Base-by-base conservation (phyloP, 2,797 vertebrate genomes). In the Streptopelia turtur region DNA sequence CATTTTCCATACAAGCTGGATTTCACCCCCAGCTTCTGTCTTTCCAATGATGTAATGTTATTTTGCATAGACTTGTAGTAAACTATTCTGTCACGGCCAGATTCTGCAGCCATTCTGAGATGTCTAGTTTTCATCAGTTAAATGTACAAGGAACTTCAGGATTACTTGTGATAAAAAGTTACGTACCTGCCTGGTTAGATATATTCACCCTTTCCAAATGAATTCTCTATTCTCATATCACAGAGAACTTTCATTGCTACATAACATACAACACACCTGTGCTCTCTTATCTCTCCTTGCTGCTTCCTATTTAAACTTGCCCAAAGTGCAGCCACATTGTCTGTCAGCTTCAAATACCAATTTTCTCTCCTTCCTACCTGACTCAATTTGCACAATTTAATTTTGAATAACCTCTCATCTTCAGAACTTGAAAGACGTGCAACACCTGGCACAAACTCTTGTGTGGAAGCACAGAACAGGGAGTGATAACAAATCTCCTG, bases 301-400 rank as follows among this genome's bases (percentile, higher is more conserved):
- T 80, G 56, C 39, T 75, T 90, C 33, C 49, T 87, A 50, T 70
- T 84, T 89, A 87, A 79, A 61, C 60, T 64, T 77, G 6, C 52
- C 60, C 74, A 52, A 90, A 93, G 49, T 64, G 74, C 91, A 95
- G 80, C 30, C 31, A 68, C 83, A n/a, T 64, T 91, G 61, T 59
- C 83, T 91, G 43, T 66, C 82, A 88, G 61, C 75, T 94, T 90
- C 76, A 96, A 77, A 49, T 59, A 80, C 81, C 83, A 55, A 53
- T 91, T 92, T 97, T 71, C 24, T 93, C 33, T 94, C 83, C 63
- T 87, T 95, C 25, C 47, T 77, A 33, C 57, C 88, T 91, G 28
- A 87, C 72, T 92, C 80, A 87, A 96, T 95, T 94, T 87, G 77
- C 74, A 47, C 49, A 86, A 77, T 93, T 93, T 94, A 89, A 85